A percentile compares a stretch with the other conserved stretches of the same genome.
Evolutionary conservation across 53 echinoderm and acorn worm species (phyloP).

Genomic region (Crossaster papposus): DNA sequence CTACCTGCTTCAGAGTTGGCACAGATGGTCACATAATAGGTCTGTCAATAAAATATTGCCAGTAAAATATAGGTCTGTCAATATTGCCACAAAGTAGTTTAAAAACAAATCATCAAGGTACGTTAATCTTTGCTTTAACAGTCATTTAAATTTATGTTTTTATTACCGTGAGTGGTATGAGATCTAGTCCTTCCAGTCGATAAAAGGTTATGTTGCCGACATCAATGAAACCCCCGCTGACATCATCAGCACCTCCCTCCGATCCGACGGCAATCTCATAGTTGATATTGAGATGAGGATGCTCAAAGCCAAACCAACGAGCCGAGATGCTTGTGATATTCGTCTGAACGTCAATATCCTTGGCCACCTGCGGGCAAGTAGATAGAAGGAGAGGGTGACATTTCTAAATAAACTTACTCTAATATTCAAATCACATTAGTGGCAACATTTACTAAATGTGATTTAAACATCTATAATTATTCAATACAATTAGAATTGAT

Average conservation of each 20-base stretch:
- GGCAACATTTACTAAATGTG: too few relatives aligned
- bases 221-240: constrained; percentile 44
- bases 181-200: constrained; percentile 14
- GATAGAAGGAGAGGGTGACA: neutral
- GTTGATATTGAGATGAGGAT: constrained; percentile 53
- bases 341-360: constrained; percentile 61
- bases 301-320: constrained; percentile 65
- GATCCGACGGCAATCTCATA: constrained; percentile 60
- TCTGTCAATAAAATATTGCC: constrained; percentile 9
- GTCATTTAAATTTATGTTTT: neutral
- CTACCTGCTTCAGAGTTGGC: constrained; percentile 51
- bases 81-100: too few relatives aligned
- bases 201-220: constrained; percentile 21
- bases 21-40: constrained; percentile 46
- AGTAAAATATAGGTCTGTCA: too few relatives aligned
- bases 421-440: neutral
- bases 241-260: constrained; percentile 10
- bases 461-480: too few relatives aligned
- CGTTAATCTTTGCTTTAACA: too few relatives aligned
- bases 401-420: neutral
- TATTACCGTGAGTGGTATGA: constrained; percentile 35
- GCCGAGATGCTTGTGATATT: constrained; percentile 31
- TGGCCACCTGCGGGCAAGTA: neutral
- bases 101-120: too few relatives aligned
- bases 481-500: too few relatives aligned